phyloP scores from a whole-genome alignment of 2,888 invertebrate species.

The Ernsta delagoae region DNA sequence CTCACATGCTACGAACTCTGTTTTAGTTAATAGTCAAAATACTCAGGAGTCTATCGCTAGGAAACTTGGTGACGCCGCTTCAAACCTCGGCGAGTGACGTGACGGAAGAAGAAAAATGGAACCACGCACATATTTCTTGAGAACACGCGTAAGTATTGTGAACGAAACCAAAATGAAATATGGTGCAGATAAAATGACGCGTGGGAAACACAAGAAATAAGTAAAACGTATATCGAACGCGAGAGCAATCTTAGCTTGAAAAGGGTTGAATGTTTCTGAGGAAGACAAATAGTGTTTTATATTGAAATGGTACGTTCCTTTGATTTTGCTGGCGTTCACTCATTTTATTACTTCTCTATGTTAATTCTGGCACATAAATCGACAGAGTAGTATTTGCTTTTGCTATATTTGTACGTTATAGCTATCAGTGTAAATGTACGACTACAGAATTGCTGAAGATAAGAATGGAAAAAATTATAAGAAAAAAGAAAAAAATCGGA shows the following conservation, averaged over 20 bases:
- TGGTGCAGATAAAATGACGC: constrained; percentile 25
- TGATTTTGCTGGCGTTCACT: constrained; percentile 55
- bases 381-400: constrained; percentile 8
- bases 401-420: not conserved
- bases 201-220: constrained; percentile 32
- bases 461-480: too few relatives aligned
- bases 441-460: too few relatives aligned
- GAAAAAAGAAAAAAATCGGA: too few relatives aligned
- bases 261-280: constrained; percentile 54
- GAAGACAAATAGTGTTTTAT: constrained; percentile 61
- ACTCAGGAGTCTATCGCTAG: not conserved
- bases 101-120: not conserved
- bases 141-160: constrained; percentile 4
- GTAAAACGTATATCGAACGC: constrained; percentile 43
- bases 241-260: constrained; percentile 41
- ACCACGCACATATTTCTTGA: not conserved
- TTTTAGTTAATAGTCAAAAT: not conserved
- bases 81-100: not conserved
- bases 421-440: not conserved
- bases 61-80: not conserved
- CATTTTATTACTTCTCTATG: constrained; percentile 59
- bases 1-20: too few relatives aligned
- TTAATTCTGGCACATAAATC: constrained; percentile 48
- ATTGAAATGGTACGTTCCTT: constrained; percentile 57
- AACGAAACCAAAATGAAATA: constrained; percentile 21